Evolutionary conservation across 1,140 invertebrate species (phyloP), one percentile per base, ranked within the genome.

Genomic region (Augochlora pura): DNA sequence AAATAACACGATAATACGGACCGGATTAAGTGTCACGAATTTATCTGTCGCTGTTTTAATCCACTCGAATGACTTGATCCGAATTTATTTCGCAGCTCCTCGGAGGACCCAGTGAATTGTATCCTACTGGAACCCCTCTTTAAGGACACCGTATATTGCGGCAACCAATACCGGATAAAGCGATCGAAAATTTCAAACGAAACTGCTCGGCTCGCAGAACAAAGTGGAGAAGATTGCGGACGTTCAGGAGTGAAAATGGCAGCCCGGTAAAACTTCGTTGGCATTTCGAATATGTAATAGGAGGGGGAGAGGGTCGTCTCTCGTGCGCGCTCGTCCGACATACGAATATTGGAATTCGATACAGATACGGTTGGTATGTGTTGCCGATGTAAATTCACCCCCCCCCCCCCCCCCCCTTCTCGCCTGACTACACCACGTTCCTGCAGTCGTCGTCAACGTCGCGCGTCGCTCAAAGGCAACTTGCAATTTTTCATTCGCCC

Each of bases 261-360:
- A 39, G 21, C 12, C 25, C 18, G 25, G 27, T 23, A 42, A 23
- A 70, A 52, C 52, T 64, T 66, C 57, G 57, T 72, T 59, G 38
- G 25, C 68, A 60, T 63, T 68, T 16, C 73, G 82, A 84, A 83
- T 84, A 84, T 80, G 77, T 80, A 84, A 83, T 52, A 77, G 42
- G 57, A 62, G 23, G 68, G 25, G 68, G n/a, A n/a, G 21, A 32
- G 27, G 69, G 23, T 60, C 32, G 68, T 63, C 46, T 42, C 23
- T 12, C 16, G 49, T 42, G 46, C 46, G n/a, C 63, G 52, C n/a
- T 25, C 66, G 79, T 27, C 18, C 73, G 66, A 76, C 79, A 85
- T 63, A 69, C 77, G 65, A 68, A 75, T 86, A 85, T 85, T 85
- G 81, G 80, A 85, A 84, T 67, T 68, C 78, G 82, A 86, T 86